Conservation (phyloP, 2,113 vertebrate species). For the Mesitornis unicolor region DNA sequence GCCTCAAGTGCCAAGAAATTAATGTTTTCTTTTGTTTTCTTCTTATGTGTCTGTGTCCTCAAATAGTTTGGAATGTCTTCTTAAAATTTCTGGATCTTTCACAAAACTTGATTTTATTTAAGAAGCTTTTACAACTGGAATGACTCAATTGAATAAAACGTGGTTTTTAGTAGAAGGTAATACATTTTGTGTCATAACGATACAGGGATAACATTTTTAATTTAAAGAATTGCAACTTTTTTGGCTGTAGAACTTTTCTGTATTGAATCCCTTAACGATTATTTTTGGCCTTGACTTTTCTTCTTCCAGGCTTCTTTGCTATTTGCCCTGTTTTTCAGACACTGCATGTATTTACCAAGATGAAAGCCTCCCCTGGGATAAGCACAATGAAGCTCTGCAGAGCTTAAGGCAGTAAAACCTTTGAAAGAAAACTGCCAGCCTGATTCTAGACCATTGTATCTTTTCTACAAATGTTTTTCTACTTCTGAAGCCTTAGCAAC, state of each 20-base stretch:
- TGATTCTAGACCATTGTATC: background rate
- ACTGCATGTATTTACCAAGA: background rate
- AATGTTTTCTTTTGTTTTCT: background rate
- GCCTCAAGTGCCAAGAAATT: background rate
- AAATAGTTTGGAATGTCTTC: background rate
- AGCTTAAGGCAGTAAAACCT: background rate
- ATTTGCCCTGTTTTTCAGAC: background rate
- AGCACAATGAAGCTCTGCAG: background rate
- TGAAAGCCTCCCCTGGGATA: background rate
- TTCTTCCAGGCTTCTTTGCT: background rate
- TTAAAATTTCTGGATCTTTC: background rate
- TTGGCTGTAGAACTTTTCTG: background rate
- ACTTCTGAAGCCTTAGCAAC: background rate
- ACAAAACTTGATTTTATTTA: background rate
- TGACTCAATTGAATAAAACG: background rate
- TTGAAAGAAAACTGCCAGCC: background rate
- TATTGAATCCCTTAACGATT: background rate
- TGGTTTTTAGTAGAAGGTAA: background rate
- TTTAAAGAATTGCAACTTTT: background rate
- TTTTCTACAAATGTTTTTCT: background rate
- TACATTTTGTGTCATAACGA: background rate
- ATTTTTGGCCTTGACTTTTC: background rate
- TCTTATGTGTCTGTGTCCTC: background rate
- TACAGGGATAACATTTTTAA: background rate
- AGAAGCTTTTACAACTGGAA: background rate